Conservation (phyloP, 2,888 invertebrate genomes). For the Drosophila austrosaltans region DNA sequence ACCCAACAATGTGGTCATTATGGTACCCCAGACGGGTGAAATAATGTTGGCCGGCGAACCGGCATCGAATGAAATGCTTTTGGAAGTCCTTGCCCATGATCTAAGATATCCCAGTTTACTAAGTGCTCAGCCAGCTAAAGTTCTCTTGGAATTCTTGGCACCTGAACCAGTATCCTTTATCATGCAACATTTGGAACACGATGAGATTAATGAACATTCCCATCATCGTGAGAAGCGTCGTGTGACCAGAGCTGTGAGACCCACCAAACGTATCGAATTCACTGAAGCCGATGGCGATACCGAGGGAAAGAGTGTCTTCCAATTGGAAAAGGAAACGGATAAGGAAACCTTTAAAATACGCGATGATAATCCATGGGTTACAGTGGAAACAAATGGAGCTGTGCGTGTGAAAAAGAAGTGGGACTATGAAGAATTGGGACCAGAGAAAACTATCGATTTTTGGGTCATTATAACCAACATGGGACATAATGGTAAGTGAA, state of each 20-base stretch:
- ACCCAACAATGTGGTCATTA: constrained; percentile 92
- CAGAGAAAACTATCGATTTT: constrained; percentile 97
- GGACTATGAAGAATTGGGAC: constrained; percentile 97
- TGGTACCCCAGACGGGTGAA: constrained; percentile 96
- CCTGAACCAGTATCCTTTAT: constrained; percentile 86
- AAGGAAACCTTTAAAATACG: constrained; percentile 96
- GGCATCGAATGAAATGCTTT: constrained; percentile 85
- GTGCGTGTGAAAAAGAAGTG: constrained; percentile 97
- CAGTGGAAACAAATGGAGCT: constrained; percentile 94
- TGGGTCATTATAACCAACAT: constrained; percentile 97
- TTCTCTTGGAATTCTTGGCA: constrained; percentile 89
- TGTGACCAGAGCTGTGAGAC: constrained; percentile 95
- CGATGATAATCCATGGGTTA: constrained; percentile 97
- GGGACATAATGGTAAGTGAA: constrained; percentile 91
- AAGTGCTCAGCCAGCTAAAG: constrained; percentile 89
- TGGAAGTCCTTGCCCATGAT: constrained; percentile 93
- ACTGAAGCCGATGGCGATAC: constrained; percentile 95
- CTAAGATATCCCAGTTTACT: constrained; percentile 89
- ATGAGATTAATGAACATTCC: constrained; percentile 83
- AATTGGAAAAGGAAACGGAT: constrained; percentile 95
- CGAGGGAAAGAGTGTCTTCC: constrained; percentile 94
- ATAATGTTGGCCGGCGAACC: constrained; percentile 92
- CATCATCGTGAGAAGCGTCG: constrained; percentile 90
- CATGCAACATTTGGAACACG: constrained; percentile 85
- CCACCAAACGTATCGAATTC: constrained; percentile 96